phyloP scores from a whole-genome alignment of 2,113 vertebrate species.

The Gasterosteus aculeatus region DNA sequence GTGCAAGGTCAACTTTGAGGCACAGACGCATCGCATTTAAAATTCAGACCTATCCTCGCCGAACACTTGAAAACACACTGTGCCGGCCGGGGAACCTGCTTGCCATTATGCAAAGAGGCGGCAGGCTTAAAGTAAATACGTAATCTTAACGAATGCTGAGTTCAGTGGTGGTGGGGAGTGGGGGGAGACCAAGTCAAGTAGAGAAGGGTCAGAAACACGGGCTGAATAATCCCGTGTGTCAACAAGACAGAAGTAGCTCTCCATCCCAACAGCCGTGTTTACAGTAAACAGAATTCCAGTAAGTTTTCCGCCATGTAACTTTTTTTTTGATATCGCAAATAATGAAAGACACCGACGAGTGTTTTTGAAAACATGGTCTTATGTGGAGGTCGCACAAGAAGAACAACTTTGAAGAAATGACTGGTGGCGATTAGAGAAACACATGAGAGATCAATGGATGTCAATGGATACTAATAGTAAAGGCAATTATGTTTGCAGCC shows the following conservation, averaged over 20 bases:
- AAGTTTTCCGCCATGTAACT: constrained; percentile 58
- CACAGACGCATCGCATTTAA: constrained; percentile 74
- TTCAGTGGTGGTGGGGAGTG: constrained; percentile 71
- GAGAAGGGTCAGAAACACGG: constrained; percentile 77
- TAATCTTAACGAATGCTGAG: constrained; percentile 80
- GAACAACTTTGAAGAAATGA: too few relatives aligned
- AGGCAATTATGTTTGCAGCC: not conserved
- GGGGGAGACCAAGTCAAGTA: constrained; percentile 78
- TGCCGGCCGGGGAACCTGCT: constrained; percentile 69
- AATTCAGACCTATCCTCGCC: constrained; percentile 77
- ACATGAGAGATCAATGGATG: constrained; percentile 37
- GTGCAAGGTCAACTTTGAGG: constrained; percentile 79
- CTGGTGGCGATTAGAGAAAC: too few relatives aligned
- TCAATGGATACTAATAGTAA: constrained; percentile 15
- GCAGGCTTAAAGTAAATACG: constrained; percentile 77
- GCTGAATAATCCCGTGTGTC: constrained; percentile 80
- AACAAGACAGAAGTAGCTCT: constrained; percentile 74
- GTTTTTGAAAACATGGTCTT: constrained; percentile 10
- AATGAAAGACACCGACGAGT: not conserved
- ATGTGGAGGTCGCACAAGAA: constrained; percentile 10
- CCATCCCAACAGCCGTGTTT: constrained; percentile 65
- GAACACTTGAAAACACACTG: constrained; percentile 75
- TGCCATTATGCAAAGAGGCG: constrained; percentile 78
- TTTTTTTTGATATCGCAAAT: constrained; percentile 54
- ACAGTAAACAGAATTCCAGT: constrained; percentile 63